Conservation (phyloP, 2,113 vertebrate genomes). For the Stegostoma tigrinum region DNA sequence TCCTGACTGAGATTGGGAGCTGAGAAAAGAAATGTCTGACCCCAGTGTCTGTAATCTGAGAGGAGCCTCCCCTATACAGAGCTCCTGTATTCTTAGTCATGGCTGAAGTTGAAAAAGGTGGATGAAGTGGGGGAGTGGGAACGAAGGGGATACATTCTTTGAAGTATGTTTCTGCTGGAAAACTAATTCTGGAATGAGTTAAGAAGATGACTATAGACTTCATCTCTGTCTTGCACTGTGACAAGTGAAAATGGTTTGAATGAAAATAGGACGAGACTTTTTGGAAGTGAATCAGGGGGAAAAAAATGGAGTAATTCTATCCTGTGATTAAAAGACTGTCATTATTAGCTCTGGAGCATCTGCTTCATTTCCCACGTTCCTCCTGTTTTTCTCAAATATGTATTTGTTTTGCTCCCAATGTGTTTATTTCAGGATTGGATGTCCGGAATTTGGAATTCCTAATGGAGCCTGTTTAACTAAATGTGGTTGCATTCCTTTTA, state of each 20-base stretch:
- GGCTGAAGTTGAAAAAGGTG: background rate
- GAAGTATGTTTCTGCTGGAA: background rate
- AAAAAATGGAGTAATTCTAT: background rate
- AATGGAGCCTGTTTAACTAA: background rate
- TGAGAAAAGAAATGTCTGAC: background rate
- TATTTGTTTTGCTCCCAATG: background rate
- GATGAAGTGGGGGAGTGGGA: background rate
- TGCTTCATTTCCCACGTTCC: background rate
- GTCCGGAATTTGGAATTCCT: background rate
- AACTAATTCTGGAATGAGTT: background rate
- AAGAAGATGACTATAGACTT: background rate
- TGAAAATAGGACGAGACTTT: background rate
- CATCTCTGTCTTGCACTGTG: background rate
- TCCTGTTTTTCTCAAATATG: background rate
- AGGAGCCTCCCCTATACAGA: background rate
- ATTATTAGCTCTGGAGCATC: background rate
- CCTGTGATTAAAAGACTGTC: background rate
- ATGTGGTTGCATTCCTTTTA: constrained; percentile 46
- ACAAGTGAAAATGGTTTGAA: background rate
- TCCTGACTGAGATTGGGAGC: background rate
- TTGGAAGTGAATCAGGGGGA: background rate
- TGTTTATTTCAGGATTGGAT: background rate
- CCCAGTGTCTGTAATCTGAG: background rate
- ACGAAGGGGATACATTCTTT: background rate
- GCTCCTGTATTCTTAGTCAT: background rate